These are phyloP conservation scores for Vesta saturnalis DNA, from an alignment of 2,888 invertebrate species.

Conservation along the genomic window DNA sequence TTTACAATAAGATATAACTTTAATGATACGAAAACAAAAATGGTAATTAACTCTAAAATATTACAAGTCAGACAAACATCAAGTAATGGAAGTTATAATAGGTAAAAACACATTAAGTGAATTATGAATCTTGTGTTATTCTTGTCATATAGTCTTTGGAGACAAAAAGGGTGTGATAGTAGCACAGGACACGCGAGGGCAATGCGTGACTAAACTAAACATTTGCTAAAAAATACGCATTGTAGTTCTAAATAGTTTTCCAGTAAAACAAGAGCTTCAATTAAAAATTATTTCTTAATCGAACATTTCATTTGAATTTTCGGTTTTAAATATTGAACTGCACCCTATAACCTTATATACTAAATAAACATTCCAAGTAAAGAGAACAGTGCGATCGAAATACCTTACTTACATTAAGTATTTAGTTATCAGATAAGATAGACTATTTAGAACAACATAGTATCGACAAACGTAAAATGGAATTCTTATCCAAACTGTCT, in stretches of 20 bases:
- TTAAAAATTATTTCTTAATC: too few relatives aligned
- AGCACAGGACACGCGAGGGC: slow-evolving; percentile 43
- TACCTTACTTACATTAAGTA: slow-evolving; percentile 45
- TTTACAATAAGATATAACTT: neutral
- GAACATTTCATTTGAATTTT: too few relatives aligned
- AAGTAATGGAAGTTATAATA: slow-evolving; percentile 40
- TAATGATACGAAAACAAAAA: neutral
- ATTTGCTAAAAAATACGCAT: slow-evolving; percentile 5
- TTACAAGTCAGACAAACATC: slow-evolving; percentile 24
- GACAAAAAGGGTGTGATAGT: slow-evolving; percentile 48
- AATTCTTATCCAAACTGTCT: slow-evolving; percentile 48
- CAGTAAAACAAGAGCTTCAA: too few relatives aligned
- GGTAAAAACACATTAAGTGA: slow-evolving; percentile 43
- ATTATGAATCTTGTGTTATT: slow-evolving; percentile 50
- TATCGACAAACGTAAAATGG: slow-evolving; percentile 47
- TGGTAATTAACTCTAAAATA: slow-evolving; percentile 25
- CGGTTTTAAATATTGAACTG: too few relatives aligned
- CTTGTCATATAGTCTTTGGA: slow-evolving; percentile 50
- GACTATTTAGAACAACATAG: slow-evolving; percentile 40
- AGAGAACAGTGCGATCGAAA: slow-evolving; percentile 8
- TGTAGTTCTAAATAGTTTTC: too few relatives aligned
- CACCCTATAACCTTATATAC: neutral
- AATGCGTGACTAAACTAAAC: slow-evolving; percentile 41
- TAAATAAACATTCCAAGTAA: neutral
- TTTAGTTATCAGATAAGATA: slow-evolving; percentile 48